Percentiles rank a stretch among this genome's conserved stretches.
Conservation (phyloP, 2,113 vertebrate species). For the Campylomormyrus tamandua region DNA sequence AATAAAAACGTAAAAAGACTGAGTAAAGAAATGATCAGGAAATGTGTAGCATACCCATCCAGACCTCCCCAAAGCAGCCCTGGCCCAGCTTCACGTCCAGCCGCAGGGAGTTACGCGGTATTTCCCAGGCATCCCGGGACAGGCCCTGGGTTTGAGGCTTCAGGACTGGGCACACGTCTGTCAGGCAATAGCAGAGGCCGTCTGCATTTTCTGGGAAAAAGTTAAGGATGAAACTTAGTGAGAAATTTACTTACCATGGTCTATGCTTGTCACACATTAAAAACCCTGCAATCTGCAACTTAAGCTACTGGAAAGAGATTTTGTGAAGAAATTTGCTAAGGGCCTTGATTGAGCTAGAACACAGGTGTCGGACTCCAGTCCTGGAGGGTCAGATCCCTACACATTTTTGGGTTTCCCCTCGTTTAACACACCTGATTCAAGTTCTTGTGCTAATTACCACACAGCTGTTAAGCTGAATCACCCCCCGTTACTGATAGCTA, state of each 20-base stretch:
- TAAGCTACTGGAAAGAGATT: neutral
- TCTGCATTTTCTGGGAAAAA: slow-evolving; percentile 74
- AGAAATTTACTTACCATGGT: neutral
- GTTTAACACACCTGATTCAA: neutral
- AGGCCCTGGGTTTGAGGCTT: slow-evolving; percentile 96
- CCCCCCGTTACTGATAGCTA: too few species aligned
- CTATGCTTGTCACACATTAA: neutral
- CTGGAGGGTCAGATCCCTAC: too few species aligned
- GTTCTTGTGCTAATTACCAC: too few species aligned
- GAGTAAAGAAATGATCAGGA: neutral
- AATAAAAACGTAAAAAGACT: neutral
- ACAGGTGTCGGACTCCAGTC: too few species aligned
- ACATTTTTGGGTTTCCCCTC: too few species aligned
- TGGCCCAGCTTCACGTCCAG: slow-evolving; percentile 95
- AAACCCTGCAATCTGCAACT: neutral
- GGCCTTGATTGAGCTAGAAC: neutral
- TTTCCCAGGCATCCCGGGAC: slow-evolving; percentile 93
- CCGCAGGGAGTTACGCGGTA: slow-evolving; percentile 81
- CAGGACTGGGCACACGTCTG: slow-evolving; percentile 81
- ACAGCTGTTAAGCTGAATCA: too few species aligned
- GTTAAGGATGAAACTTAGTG: neutral
- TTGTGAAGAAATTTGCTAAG: neutral
- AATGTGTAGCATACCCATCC: slow-evolving; percentile 78
- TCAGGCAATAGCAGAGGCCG: slow-evolving; percentile 85
- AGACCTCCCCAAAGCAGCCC: slow-evolving; percentile 96